Base-by-base conservation (phyloP, 2,113 vertebrate species). In the Phyllostomus discolor region DNA sequence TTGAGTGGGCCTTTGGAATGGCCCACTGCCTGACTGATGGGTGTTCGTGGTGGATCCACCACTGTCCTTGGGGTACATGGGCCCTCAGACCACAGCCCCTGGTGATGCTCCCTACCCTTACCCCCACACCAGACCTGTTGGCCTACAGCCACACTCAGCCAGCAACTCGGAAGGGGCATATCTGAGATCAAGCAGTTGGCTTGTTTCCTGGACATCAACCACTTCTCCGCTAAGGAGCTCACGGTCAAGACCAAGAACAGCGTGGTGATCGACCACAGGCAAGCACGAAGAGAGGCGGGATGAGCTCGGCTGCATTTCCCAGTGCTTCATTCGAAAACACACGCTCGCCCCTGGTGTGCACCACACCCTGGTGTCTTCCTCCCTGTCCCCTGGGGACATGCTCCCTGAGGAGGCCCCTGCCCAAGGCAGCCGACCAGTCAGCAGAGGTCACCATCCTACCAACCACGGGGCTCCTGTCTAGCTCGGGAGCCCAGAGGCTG, bases 101-200 rank as follows among this genome's bases (percentile, higher is more conserved):
- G 88, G 33, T 1, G 10, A 59, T 10, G 22, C 57, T 59, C 57
- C 57, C 57, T 26, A 24, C 22, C 2, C 57, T 22, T 26, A 10
- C 22, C 9, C 22, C 22, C 24, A 57, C 57, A 3, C 43, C 20
- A 81, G 75, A 43, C 48, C 3, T 9, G n/a, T 94, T 97, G 4
- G 96, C 97, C 73, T 98, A 98, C 59, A 97, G 98, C 12, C 1
- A 99, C 99, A 4, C 98, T 99, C 95, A 98, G 97, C 97, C 99
- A 99, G 0, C 99, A 99, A 98, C 98, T 99, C 87, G 99, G 99
- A 98, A 99, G 98, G 4, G 99, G 99, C 66, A 46, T 99, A 97
- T 99, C 99, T 0, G 99, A 99, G 98, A 99, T 99, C 98, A 99
- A 99, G 88, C 99, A 99, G 95, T 97, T 99, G 99, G 99, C 99